Evolutionary conservation across 2,113 vertebrate species (phyloP), one percentile per base, ranked within the genome.

Genomic region (Erythrocercus mccallii): DNA sequence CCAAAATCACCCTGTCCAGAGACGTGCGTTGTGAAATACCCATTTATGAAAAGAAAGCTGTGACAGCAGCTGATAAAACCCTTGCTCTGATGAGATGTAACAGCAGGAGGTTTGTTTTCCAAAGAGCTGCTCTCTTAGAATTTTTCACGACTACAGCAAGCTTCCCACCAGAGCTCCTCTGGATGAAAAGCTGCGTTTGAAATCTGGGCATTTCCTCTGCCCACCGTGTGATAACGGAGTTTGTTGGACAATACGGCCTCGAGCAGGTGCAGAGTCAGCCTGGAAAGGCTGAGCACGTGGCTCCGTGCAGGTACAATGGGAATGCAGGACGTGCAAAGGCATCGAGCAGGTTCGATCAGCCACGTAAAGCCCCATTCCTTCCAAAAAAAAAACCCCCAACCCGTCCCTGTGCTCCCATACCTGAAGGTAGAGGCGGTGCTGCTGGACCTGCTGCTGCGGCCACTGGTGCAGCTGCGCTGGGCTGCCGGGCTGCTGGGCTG

Each of bases 381-480:
- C 14, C 30, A 22, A 85, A 73, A 76, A 19, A n/a, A n/a, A n/a
- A n/a, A n/a, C n/a, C 2, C 12, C 51, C 10, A 57, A 30, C 50
- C 21, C 54, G 33, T 1, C 48, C 60, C 40, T 45, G 50, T 19
- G 35, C 11, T 56, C 16, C 65, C 2, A 33, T 97, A 98, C 98
- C 98, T 99, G 98, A 97, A 99, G 97, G 92, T 98, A 98, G 94
- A 98, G 97, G 64, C 98, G 98, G 37, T 97, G 97, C 77, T 98
- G 98, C 74, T 98, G 97, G 4, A 97, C 94, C 84, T 98, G 98
- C 77, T 97, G 96, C 37, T 97, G 96, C 6, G 97, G 94, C 65
- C 98, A 98, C 89, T 98, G 97, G 12, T 97, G 53, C 42, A 98
- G 93, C 60, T 97, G 97, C 45, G 88, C 42, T 0, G 97, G 88